Evolutionary conservation across 1,140 invertebrate genomes (phyloP), one percentile per base, ranked within the genome.

Genomic region (Oryctes rhinoceros): DNA sequence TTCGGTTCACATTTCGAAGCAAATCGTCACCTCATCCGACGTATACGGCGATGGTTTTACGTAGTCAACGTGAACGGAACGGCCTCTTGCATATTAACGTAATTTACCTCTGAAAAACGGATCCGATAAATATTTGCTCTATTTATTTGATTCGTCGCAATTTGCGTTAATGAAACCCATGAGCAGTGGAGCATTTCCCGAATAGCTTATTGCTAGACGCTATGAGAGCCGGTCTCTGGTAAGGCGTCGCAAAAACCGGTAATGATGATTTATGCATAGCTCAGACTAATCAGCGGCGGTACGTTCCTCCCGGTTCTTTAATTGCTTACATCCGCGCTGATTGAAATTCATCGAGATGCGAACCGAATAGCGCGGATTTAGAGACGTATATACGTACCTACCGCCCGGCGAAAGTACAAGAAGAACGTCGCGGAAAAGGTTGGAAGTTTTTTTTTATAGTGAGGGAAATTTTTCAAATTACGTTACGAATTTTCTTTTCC

Each of bases 181-280:
- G 35, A 37, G 65, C 65, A 71, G 65, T 20, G 6, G 20, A 35
- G 65, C 24, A 37, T 71, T 30, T 71, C 20, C 35, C 18, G 4
- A 15, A 11, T n/a, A 71, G n/a, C n/a, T n/a, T n/a, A n/a, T n/a
- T n/a, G 35, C 65, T 10, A 39, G 39, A 37, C 35, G n/a, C 65
- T n/a, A n/a, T n/a, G n/a, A n/a, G 65, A 71, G 20, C 20, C n/a
- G 20, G 35, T 71, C 65, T 71, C 35, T 13, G 65, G 65, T 39
- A 13, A 71, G 53, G 53, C 53, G 53, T 35, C 6, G n/a, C 35
- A 71, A 71, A 71, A 37, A 71, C 24, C 65, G 65, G 65, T 71
- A 71, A 71, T 71, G 65, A 71, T 71, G 65, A 71, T 71, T 71
- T 71, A 71, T 71, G 65, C 65, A 71, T 71, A 37, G 13, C 65